A percentile compares a stretch with the other conserved stretches of the same genome.
phyloP scores from a whole-genome alignment of 2,113 vertebrate genomes.

The Apteryx owenii region DNA sequence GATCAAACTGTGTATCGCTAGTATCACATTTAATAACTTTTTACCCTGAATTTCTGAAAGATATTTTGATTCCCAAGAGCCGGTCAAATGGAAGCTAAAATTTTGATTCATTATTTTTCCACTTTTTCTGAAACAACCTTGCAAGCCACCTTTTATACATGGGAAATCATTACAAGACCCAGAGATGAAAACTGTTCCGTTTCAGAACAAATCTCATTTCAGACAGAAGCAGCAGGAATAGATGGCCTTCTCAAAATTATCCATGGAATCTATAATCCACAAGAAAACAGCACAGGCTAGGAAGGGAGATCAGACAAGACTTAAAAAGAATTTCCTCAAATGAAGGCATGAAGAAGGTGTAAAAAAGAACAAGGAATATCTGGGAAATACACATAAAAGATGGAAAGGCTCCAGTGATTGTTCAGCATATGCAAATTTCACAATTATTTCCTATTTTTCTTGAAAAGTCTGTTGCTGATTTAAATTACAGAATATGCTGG shows the following conservation, averaged over 20 bases:
- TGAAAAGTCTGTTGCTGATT: not conserved
- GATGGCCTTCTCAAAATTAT: not conserved
- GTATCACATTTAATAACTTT: constrained; percentile 7
- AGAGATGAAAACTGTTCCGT: not conserved
- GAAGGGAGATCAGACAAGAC: not conserved
- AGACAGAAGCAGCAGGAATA: not conserved
- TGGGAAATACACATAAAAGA: not conserved
- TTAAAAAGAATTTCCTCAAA: not conserved
- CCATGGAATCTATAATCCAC: not conserved
- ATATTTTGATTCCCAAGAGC: not conserved
- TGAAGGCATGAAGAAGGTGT: fast-evolving
- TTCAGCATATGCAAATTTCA: not conserved
- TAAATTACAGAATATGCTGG: too few species aligned
- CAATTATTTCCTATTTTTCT: not conserved
- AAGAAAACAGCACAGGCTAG: not conserved
- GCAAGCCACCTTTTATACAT: not conserved
- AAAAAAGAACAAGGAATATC: not conserved
- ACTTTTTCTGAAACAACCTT: not conserved
- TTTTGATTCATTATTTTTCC: not conserved
- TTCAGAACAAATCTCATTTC: not conserved
- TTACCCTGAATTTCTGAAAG: not conserved
- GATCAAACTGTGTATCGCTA: not conserved
- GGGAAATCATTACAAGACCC: not conserved
- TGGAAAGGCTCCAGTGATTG: not conserved
- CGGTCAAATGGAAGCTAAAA: not conserved